These are phyloP conservation scores for Lamellibrachia satsuma DNA, from an alignment of 2,888 invertebrate species.

Conservation along the genomic window DNA sequence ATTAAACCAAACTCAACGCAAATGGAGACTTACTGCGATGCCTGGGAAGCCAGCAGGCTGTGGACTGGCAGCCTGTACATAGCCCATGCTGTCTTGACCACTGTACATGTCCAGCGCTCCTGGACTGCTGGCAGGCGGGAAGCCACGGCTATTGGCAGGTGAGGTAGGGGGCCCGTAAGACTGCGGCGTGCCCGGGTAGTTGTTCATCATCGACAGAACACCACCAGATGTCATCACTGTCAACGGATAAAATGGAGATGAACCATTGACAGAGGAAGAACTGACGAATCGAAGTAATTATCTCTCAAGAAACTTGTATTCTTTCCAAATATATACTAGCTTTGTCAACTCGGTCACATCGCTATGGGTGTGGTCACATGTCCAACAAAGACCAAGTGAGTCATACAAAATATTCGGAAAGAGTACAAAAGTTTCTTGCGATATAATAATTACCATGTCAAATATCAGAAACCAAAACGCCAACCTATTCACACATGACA, in stretches of 20 bases:
- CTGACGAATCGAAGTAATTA: too few relatives aligned
- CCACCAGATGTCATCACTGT: slow-evolving; percentile 44
- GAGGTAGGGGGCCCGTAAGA: slow-evolving; percentile 67
- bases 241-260: background rate
- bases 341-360: too few relatives aligned
- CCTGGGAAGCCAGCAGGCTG: slow-evolving; percentile 93
- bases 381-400: too few relatives aligned
- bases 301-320: too few relatives aligned
- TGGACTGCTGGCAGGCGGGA: slow-evolving; percentile 92
- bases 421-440: too few relatives aligned
- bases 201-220: slow-evolving; percentile 85
- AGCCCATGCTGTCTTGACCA: slow-evolving; percentile 85
- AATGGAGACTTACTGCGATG: slow-evolving; percentile 37
- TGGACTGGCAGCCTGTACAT: slow-evolving; percentile 95
- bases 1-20: background rate
- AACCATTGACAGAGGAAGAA: background rate
- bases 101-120: slow-evolving; percentile 92
- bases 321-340: too few relatives aligned
- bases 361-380: too few relatives aligned
- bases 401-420: too few relatives aligned
- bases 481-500: background rate
- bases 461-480: too few relatives aligned
- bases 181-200: slow-evolving; percentile 72
- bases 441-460: too few relatives aligned
- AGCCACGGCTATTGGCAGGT: slow-evolving; percentile 72